phyloP scores from a whole-genome alignment of 2,113 vertebrate genomes.

The Saccopteryx bilineata region DNA sequence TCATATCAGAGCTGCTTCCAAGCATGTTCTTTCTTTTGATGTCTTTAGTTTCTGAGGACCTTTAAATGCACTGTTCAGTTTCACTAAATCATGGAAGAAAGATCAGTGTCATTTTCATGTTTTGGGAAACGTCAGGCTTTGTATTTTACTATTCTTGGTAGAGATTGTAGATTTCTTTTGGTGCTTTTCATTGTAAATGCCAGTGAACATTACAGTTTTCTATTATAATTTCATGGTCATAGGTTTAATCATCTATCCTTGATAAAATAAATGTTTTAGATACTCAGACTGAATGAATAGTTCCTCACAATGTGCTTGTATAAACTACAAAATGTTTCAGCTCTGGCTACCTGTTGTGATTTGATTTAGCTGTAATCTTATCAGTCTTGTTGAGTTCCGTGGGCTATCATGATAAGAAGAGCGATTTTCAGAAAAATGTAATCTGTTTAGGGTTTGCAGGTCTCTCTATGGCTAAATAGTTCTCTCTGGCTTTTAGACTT shows the following conservation, averaged over 20 bases:
- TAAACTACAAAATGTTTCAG: constrained; percentile 42
- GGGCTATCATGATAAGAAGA: constrained; percentile 31
- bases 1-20: background rate
- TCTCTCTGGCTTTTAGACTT: constrained; percentile 56
- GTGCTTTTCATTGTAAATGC: constrained; percentile 28
- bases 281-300: constrained; percentile 33
- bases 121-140: background rate
- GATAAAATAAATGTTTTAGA: constrained; percentile 57
- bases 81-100: background rate
- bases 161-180: constrained; percentile 20
- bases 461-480: constrained; percentile 1
- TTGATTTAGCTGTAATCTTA: constrained; percentile 57
- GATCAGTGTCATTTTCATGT: background rate
- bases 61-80: background rate
- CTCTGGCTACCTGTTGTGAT: background rate
- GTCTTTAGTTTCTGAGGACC: constrained; percentile 21
- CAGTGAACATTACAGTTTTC: background rate
- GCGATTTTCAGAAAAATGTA: constrained; percentile 51
- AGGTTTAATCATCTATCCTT: constrained; percentile 50
- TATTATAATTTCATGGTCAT: constrained; percentile 22
- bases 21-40: background rate
- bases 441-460: background rate
- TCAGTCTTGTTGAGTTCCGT: background rate
- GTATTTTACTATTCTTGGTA: constrained; percentile 61
- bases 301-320: constrained; percentile 9